phyloP scores from a whole-genome alignment of 2,888 invertebrate species.

The Chirona hameri region DNA sequence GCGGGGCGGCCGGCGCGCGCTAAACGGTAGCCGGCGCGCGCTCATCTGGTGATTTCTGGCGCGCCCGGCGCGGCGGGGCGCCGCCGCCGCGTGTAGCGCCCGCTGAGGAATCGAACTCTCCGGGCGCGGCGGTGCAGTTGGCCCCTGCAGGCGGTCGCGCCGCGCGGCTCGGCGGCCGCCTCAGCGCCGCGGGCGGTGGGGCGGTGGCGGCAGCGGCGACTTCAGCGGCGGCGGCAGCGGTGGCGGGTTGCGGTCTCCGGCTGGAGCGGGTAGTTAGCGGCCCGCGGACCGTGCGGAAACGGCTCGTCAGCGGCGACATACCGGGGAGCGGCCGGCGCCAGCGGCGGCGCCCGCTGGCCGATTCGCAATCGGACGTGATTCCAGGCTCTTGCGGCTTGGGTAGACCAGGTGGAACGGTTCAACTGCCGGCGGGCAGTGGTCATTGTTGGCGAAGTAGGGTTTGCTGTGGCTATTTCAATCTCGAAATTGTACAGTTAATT shows the following conservation, averaged over 20 bases:
- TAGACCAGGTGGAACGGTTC: no score
- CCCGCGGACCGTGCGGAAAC: no score
- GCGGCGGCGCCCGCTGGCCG: no score
- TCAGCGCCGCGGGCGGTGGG: neutral
- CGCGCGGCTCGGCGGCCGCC: neutral
- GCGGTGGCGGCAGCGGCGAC: neutral
- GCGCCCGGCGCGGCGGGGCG: slow-evolving; percentile 6
- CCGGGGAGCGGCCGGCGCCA: no score
- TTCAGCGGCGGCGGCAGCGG: neutral
- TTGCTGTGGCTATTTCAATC: no score
- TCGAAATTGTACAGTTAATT: no score
- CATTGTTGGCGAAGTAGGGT: no score
- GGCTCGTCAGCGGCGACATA: no score
- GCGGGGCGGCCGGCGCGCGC: neutral
- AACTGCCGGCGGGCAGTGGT: no score
- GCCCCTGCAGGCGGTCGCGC: neutral
- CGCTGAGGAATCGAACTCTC: neutral
- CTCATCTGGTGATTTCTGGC: neutral
- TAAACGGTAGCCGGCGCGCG: neutral
- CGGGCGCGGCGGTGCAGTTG: neutral
- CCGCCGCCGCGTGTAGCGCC: neutral
- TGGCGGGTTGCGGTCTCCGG: neutral
- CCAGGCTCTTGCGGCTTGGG: no score
- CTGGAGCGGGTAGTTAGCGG: neutral
- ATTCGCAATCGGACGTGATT: no score